Evolutionary conservation across 2,888 invertebrate genomes (phyloP), one percentile per base, ranked within the genome.

Genomic region (Arge pagana): DNA sequence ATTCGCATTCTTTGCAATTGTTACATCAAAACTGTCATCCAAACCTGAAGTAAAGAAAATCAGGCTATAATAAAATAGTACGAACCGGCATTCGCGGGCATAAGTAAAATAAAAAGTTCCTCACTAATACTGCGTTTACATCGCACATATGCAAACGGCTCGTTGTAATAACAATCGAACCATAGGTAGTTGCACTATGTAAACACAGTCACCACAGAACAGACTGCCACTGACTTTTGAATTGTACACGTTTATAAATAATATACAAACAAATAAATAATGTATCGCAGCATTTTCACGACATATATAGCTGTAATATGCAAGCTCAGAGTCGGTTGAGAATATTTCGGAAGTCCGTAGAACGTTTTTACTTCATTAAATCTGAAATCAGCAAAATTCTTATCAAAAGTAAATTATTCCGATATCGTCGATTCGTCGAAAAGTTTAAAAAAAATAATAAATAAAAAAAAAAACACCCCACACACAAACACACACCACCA

Each of bases 201-300:
- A 50, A 62, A 61, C 48, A 57, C 52, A 42, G 61, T 60, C 54
- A 57, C 56, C 59, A 58, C 54, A 61, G 57, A 62, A 63, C 65
- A 66, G 66, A 66, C 67, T 68, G 68, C 67, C 65, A 65, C 65
- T 61, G 58, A 61, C 54, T 61, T n/a, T n/a, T 52, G 54, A 57
- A 42, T 36, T 50, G 60, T 62, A 57, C 54, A 56, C 62, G 57
- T 65, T 63, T 60, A 57, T 63, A 64, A 61, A 57, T 45, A 11
- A 45, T 18, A 45, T 19, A 45, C 10, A 33, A 45, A 33, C 16
- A 19, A 33, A 15, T n/a, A 45, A 33, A 31, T 23, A 30, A 45
- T 33, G n/a, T n/a, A n/a, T 16, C 31, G 10, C 23, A 11, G 35
- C 23, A 33, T 11, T 35, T 45, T 23, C 33, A 37, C 37, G 11